phyloP scores from a whole-genome alignment of 2,888 invertebrate genomes.

The Physocephala rufipes region DNA sequence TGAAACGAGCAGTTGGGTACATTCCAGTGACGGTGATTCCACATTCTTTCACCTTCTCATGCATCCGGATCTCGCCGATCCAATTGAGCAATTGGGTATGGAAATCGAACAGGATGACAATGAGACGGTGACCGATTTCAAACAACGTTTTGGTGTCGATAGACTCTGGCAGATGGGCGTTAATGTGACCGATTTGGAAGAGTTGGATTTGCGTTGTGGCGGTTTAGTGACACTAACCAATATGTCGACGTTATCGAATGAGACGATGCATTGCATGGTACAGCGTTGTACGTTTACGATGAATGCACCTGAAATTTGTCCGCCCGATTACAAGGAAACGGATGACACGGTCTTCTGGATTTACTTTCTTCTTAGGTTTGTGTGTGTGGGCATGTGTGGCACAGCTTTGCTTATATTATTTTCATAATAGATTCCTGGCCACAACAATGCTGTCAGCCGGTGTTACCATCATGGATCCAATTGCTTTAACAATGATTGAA shows the following conservation, averaged over 20 bases:
- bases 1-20: conserved; percentile 55
- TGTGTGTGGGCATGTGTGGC: conserved; percentile 5
- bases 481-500: conserved; percentile 85
- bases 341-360: conserved; percentile 83
- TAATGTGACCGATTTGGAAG: conserved; percentile 78
- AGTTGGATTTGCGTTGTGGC: conserved; percentile 79
- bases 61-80: conserved; percentile 79
- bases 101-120: conserved; percentile 80
- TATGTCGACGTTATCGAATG: conserved; percentile 71
- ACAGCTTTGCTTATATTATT: neutral
- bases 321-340: conserved; percentile 81
- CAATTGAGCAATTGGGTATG: conserved; percentile 79
- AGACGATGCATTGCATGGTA: conserved; percentile 78
- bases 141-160: conserved; percentile 75
- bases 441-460: conserved; percentile 84
- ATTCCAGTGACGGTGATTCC: conserved; percentile 62
- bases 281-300: conserved; percentile 79
- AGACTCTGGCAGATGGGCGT: conserved; percentile 74
- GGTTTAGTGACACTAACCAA: conserved; percentile 76
- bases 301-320: conserved; percentile 81
- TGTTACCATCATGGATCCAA: conserved; percentile 90
- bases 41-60: conserved; percentile 75
- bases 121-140: conserved; percentile 78
- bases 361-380: conserved; percentile 74
- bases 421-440: conserved; percentile 72